Base-by-base conservation (phyloP, 2,888 invertebrate genomes). In the Selenia dentaria region DNA sequence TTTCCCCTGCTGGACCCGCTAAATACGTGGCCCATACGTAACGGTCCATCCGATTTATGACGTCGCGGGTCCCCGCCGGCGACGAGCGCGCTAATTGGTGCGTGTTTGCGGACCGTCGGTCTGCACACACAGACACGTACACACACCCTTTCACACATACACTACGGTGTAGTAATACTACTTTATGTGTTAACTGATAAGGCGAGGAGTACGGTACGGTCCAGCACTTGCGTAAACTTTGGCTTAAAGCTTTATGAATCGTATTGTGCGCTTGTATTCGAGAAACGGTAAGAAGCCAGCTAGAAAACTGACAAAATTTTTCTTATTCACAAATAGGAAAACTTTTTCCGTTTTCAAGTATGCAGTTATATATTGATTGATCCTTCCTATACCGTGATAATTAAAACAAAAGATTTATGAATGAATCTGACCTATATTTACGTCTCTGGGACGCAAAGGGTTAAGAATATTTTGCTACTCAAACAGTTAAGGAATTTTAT, bases 51-150 rank as follows among this genome's bases (percentile, higher is more conserved):
- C 67, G 69, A 80, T 83, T 84, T 83, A 84, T 82, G 82, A 79
- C 67, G 72, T 56, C 63, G 44, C 38, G 10, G 52, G 37, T 37
- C 51, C 59, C 62, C 58, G 57, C 51, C 52, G 48, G 49, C 77
- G 74, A 70, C 73, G 73, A 68, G 63, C 65, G 64, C 65, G 77
- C 83, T 83, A 84, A 84, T 83, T 84, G 83, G 81, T 83, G 80
- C 78, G 79, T 81, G 80, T 69, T 72, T 64, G 65, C 40, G 39
- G 59, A 50, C 60, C 67, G 70, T 68, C 69, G 62, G 54, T 62
- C 64, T 60, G 68, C 67, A 67, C 62, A 54, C 57, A 65, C 67
- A 38, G 46, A 47, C 46, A 32, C 31, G 33, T 10, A 28, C 27
- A 33, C 26, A 11, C 29, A 62, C 18, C 27, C 37, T 13, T 27